These are phyloP conservation scores for Agapornis roseicollis DNA, from an alignment of 2,113 vertebrate genomes.

Conservation along the genomic window DNA sequence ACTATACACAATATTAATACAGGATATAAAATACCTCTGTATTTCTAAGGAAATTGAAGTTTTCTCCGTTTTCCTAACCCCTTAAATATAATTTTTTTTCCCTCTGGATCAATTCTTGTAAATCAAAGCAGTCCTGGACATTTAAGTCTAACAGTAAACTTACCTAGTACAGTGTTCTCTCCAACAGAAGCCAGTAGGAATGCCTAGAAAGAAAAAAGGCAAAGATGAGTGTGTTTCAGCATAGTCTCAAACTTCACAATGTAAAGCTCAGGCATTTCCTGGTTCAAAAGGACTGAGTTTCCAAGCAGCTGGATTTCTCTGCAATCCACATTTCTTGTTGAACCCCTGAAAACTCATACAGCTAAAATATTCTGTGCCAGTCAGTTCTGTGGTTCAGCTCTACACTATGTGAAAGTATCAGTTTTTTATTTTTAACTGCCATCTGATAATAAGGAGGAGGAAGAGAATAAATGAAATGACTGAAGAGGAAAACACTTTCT, in stretches of 20 bases:
- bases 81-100: neutral
- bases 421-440: neutral
- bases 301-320: neutral
- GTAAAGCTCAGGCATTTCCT: neutral
- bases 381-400: neutral
- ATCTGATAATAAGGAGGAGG: neutral
- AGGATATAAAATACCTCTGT: neutral
- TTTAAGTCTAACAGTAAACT: neutral
- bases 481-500: conserved; percentile 10
- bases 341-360: neutral
- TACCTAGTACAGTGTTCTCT: neutral
- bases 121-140: neutral
- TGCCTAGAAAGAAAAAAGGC: conserved; percentile 2
- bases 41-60: neutral
- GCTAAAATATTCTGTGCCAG: neutral
- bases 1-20: neutral
- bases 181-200: neutral
- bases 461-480: neutral
- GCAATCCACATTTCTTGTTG: neutral
- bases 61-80: neutral
- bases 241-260: neutral
- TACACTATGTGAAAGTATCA: neutral
- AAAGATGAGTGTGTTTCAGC: neutral
- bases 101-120: neutral
- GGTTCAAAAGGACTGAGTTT: neutral